Evolutionary conservation across 2,797 vertebrate species (phyloP), one percentile per base, ranked within the genome.

Genomic region (Platyrinchus mystaceus): DNA sequence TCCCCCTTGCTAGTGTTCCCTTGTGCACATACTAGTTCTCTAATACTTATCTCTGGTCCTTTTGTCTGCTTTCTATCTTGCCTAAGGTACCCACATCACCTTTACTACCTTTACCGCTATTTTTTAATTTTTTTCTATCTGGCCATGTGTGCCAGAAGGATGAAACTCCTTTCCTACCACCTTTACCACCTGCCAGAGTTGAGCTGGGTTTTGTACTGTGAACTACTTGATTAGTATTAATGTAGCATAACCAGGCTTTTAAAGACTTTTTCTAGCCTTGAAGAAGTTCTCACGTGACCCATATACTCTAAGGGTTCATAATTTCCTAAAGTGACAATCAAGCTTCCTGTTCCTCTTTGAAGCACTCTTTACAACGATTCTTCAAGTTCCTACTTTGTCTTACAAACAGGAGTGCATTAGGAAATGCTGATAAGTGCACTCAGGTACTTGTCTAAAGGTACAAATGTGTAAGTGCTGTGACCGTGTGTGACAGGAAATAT

Each of bases 261-360:
- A 73, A 74, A 76, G 63, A n/a, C 24, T 44, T 81, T 27, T 66
- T 15, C 15, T 56, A 81, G 19, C 28, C 69, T 93, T 15, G 15
- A 78, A 93, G 52, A 59, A 62, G 63, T 94, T 82, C 14, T 94
- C 41, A 69, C 3, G 2, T 49, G 55, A 63, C 20, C 26, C 28
- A 17, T 43, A 28, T 28, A 21, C 69, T 86, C 70, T 94, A 36
- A 79, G 50, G 24, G 27, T 84, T 74, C 26, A 3, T 56, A 28
- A 90, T 81, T 90, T 95, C 60, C 90, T 94, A 36, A 93, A 95
- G 85, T 92, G 83, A 89, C 55, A 95, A 60, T 91, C n/a, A 23
- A 88, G 86, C 70, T 96, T 96, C 85, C 87, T 84, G 82, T 30
- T 36, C 36, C 66, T 86, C 46, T 87, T 44, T 94, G 83, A 95